Conservation (phyloP, 2,797 vertebrate species). For the Ispidina lecontei region DNA sequence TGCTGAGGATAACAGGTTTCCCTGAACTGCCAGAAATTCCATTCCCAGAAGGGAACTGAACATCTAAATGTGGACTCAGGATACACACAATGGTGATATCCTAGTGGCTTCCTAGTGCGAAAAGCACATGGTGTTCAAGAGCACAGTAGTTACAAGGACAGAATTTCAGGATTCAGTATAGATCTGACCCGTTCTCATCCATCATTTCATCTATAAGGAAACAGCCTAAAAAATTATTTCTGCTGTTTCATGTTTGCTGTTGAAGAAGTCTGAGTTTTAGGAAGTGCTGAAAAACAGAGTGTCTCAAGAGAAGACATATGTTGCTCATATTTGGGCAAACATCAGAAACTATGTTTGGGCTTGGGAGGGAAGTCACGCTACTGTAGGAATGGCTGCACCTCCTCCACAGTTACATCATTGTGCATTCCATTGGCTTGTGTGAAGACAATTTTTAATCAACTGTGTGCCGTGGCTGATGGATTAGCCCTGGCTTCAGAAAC, state of each 20-base stretch:
- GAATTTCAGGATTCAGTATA: not conserved
- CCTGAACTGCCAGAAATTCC: not conserved
- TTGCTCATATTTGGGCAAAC: not conserved
- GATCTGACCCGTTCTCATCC: not conserved
- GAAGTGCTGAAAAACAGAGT: not conserved
- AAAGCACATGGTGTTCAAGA: not conserved
- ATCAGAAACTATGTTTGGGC: not conserved
- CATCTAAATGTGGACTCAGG: not conserved
- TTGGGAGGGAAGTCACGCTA: not conserved
- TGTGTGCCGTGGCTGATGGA: not conserved
- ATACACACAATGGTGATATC: not conserved
- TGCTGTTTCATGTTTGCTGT: fast-evolving
- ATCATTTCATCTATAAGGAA: not conserved
- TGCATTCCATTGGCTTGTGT: not conserved
- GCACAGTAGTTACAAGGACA: not conserved
- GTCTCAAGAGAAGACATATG: not conserved
- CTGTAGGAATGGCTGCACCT: not conserved
- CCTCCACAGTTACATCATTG: not conserved
- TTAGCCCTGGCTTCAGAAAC: constrained; percentile 32
- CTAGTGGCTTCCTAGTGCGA: not conserved
- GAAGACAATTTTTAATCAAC: constrained; percentile 38
- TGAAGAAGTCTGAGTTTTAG: not conserved
- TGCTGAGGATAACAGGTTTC: not conserved
- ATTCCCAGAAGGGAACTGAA: not conserved
- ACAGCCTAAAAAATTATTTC: not conserved